phyloP scores from a whole-genome alignment of 2,113 vertebrate genomes.

The Dipodomys merriami region DNA sequence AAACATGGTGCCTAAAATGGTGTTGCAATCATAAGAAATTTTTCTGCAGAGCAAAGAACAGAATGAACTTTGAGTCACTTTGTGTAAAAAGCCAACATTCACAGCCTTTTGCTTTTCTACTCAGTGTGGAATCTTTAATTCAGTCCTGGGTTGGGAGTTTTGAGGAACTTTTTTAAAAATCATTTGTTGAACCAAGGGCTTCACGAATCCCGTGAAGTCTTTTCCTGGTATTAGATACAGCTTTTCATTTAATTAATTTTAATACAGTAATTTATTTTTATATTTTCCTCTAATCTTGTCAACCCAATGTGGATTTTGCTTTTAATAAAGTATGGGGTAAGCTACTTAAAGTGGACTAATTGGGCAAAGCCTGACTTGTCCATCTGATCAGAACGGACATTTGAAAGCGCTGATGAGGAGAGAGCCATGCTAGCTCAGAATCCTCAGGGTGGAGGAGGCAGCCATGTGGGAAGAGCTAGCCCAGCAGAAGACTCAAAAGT shows the following conservation, averaged over 20 bases:
- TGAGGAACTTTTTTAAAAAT: constrained; percentile 70
- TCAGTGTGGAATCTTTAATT: constrained; percentile 66
- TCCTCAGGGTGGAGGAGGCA: not conserved
- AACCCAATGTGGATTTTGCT: constrained; percentile 81
- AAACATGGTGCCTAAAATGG: constrained; percentile 43
- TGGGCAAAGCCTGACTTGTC: constrained; percentile 80
- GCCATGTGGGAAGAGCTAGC: not conserved
- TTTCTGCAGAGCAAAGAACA: constrained; percentile 65
- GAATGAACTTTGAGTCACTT: constrained; percentile 77
- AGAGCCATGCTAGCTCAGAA: not conserved
- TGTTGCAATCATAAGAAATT: constrained; percentile 71
- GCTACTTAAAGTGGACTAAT: constrained; percentile 83
- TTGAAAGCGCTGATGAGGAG: constrained; percentile 8
- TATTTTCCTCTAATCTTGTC: constrained; percentile 83
- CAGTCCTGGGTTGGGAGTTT: constrained; percentile 62
- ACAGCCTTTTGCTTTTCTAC: constrained; percentile 68
- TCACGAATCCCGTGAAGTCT: constrained; percentile 75
- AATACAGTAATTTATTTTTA: constrained; percentile 85
- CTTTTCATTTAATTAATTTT: constrained; percentile 84
- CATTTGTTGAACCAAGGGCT: constrained; percentile 80
- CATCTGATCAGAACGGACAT: constrained; percentile 77
- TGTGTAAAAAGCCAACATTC: constrained; percentile 76
- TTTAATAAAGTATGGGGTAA: constrained; percentile 82
- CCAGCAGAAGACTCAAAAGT: not conserved
- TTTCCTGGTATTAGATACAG: constrained; percentile 82